Base-by-base conservation (phyloP, 2,888 invertebrate genomes). In the Standfussiana lucernea region DNA sequence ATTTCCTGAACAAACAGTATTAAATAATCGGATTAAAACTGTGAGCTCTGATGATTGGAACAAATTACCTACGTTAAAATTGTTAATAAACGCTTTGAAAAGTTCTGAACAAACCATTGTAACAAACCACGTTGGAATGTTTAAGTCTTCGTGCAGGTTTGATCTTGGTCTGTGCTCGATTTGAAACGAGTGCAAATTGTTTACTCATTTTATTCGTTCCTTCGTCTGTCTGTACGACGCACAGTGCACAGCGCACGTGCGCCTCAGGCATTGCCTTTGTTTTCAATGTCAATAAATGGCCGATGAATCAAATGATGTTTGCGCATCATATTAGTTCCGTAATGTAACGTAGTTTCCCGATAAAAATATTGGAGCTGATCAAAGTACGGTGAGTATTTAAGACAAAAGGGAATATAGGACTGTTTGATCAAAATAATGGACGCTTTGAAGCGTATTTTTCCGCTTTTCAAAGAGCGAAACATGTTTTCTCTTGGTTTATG, bases 281-380 rank as follows among this genome's bases (percentile, higher is more conserved):
- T 80, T 80, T 80, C 85, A 79, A 87, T 83, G 87, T 83, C 83
- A 85, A 71, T 79, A 83, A 78, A 83, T 86, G 86, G 69, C 65
- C 80, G 74, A 80, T 86, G 86, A 86, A 86, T 86, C 85, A 86
- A 77, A 73, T 74, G 80, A 73, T 86, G 86, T 77, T 80, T 72
- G 75, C 73, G 37, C 80, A 28, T 77, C 75, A 61, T 74, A 74
- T 76, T 83, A 67, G 77, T 76, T 83, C 67, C 71, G 65, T 80
- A 71, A 84, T 79, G 61, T 75, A 68, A 79, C 61, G 76, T 62
- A 74, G 72, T 70, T 75, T 66, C 37, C 35, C 24, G 42, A 70
- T 61, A n/a, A 67, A 71, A 59, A 59, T 79, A 79, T 68, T 37
- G 11, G n/a, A 62, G 37, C 15, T 56, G 40, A 11, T 28, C 15